phyloP scores from a whole-genome alignment of 2,888 invertebrate genomes.

The Tipula vernalis region DNA sequence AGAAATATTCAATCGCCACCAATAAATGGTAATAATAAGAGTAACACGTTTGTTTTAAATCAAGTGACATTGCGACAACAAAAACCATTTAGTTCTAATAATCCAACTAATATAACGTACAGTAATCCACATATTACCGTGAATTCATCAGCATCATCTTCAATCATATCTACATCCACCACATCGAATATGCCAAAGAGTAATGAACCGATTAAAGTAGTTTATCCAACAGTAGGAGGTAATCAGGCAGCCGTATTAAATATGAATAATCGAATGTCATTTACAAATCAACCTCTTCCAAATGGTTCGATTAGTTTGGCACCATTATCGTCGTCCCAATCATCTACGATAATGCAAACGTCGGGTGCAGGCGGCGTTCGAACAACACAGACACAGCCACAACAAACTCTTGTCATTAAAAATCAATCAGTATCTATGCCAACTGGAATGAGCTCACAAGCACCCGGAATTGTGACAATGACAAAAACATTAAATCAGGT shows the following conservation, averaged over 20 bases:
- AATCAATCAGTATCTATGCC: conserved; percentile 39
- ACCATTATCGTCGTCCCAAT: conserved; percentile 25
- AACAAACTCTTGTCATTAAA: conserved; percentile 35
- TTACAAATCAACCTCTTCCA: conserved; percentile 50
- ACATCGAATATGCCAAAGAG: conserved; percentile 33
- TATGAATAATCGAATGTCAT: conserved; percentile 44
- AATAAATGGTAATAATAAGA: conserved; percentile 11
- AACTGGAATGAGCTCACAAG: conserved; percentile 39
- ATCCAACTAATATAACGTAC: neutral
- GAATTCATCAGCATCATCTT: conserved; percentile 19
- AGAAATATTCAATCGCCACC: neutral
- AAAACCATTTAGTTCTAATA: neutral
- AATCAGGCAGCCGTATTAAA: conserved; percentile 26
- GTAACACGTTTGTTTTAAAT: conserved; percentile 10
- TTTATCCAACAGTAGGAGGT: conserved; percentile 34
- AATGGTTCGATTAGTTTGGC: conserved; percentile 58
- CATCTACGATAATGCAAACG: conserved; percentile 23
- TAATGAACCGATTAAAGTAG: conserved; percentile 43
- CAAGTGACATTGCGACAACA: conserved; percentile 13
- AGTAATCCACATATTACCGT: neutral
- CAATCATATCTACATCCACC: conserved; percentile 10
- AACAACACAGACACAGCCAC: conserved; percentile 25
- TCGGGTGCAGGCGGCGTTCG: conserved; percentile 9
- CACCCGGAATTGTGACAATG: conserved; percentile 51
- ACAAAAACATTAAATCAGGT: conserved; percentile 42